A percentile compares a stretch with the other conserved stretches of the same genome.
Evolutionary conservation across 2,797 vertebrate genomes (phyloP).

Genomic region (Pteronotus mesoamericanus): DNA sequence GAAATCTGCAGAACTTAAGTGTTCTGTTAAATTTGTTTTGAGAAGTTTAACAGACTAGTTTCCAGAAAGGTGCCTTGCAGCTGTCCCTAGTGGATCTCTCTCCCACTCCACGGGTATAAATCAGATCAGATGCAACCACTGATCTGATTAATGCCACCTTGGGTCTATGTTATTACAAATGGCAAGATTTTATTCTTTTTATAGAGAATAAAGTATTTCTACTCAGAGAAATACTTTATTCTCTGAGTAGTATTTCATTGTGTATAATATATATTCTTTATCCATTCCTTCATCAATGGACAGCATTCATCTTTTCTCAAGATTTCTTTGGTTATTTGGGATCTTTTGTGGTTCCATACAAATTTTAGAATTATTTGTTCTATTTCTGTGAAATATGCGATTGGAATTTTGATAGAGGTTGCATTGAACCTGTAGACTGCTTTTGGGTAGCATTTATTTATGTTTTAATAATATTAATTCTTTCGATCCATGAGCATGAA

Average conservation of each 20-base stretch:
- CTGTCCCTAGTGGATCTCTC: background rate
- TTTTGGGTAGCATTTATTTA: background rate
- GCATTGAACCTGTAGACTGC: background rate
- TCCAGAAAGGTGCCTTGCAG: background rate
- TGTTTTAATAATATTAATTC: background rate
- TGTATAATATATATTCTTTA: no score
- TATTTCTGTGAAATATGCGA: background rate
- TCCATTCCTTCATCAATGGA: no score
- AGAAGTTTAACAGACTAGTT: background rate
- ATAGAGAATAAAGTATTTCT: no score
- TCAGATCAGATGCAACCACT: background rate
- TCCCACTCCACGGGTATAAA: no score
- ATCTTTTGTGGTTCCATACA: background rate
- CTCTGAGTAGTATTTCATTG: no score
- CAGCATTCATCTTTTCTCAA: background rate
- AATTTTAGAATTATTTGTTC: background rate
- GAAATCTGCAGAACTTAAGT: background rate
- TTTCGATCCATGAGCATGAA: background rate
- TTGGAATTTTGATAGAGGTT: background rate
- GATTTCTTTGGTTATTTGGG: background rate
- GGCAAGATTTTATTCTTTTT: no score
- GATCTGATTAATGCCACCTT: background rate
- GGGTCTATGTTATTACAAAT: background rate
- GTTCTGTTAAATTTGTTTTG: background rate
- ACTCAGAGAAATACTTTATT: no score